These are phyloP conservation scores for Platycnemis pennipes DNA, from an alignment of 2,888 invertebrate species.

Conservation along the genomic window DNA sequence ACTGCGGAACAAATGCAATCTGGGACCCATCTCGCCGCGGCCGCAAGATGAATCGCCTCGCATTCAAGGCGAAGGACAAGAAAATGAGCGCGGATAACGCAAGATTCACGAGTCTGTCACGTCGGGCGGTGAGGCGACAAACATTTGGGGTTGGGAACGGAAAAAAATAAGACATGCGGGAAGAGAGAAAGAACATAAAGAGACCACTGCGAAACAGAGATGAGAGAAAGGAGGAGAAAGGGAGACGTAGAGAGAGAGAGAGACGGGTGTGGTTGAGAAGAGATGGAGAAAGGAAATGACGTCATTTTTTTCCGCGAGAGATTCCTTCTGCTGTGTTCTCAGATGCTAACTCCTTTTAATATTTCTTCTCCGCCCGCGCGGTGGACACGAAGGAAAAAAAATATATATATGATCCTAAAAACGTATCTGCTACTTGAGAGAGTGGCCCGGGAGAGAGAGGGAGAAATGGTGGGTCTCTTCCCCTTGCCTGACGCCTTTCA, in stretches of 20 bases:
- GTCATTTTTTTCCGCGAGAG: slow-evolving; percentile 4
- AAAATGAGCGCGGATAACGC: slow-evolving; percentile 12
- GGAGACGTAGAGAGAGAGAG: not conserved
- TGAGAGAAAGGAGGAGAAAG: not conserved
- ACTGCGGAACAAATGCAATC: not conserved
- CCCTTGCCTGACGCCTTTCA: not conserved
- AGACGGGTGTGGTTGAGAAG: too few species aligned
- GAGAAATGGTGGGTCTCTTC: not conserved
- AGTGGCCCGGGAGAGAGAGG: not conserved
- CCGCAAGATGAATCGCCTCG: not conserved
- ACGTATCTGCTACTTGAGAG: not conserved
- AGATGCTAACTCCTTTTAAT: slow-evolving; percentile 36
- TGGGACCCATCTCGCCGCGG: not conserved
- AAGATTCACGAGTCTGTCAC: slow-evolving; percentile 21
- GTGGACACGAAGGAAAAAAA: not conserved
- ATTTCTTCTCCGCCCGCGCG: not conserved
- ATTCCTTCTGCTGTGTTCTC: slow-evolving; percentile 24
- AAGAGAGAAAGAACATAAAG: not conserved
- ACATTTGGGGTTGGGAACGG: not conserved
- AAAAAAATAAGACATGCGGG: not conserved
- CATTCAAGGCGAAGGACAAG: not conserved
- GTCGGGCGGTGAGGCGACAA: not conserved
- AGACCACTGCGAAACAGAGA: not conserved
- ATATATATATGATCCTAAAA: not conserved
- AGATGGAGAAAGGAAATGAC: not conserved